phyloP scores from a whole-genome alignment of 2,113 vertebrate genomes.

The Smithornis capensis region DNA sequence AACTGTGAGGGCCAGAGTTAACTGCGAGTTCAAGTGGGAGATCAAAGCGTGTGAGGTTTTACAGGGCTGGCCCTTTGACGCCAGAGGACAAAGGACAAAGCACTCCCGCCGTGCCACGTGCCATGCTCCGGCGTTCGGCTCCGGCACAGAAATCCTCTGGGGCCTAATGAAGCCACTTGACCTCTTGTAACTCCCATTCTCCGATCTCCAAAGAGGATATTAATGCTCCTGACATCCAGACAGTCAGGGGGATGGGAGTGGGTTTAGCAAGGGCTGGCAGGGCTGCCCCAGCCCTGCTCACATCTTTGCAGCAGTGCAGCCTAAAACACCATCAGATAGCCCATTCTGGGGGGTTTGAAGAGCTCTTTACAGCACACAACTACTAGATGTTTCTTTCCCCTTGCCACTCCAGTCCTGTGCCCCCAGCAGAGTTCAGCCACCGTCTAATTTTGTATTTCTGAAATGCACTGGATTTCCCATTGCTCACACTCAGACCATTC shows the following conservation, averaged over 20 bases:
- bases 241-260: fast-evolving
- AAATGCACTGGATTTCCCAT: not conserved
- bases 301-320: fast-evolving
- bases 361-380: not conserved
- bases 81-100: too few relatives aligned
- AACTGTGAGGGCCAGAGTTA: not conserved
- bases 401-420: not conserved
- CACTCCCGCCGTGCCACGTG: fast-evolving
- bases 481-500: fast-evolving
- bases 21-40: fast-evolving
- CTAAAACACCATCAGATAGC: fast-evolving
- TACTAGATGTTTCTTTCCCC: not conserved
- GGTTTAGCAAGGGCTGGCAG: not conserved
- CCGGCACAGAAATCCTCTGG: not conserved
- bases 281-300: not conserved
- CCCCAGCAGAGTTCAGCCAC: not conserved
- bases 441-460: not conserved
- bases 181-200: constrained; percentile 19
- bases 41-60: fast-evolving
- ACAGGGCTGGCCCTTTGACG: not conserved
- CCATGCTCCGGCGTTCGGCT: not conserved
- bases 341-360: not conserved
- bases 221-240: not conserved
- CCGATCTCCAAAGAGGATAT: not conserved
- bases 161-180: constrained; percentile 21